Evolutionary conservation across 2,888 invertebrate species (phyloP).

Genomic region (Drosophila atripex): DNA sequence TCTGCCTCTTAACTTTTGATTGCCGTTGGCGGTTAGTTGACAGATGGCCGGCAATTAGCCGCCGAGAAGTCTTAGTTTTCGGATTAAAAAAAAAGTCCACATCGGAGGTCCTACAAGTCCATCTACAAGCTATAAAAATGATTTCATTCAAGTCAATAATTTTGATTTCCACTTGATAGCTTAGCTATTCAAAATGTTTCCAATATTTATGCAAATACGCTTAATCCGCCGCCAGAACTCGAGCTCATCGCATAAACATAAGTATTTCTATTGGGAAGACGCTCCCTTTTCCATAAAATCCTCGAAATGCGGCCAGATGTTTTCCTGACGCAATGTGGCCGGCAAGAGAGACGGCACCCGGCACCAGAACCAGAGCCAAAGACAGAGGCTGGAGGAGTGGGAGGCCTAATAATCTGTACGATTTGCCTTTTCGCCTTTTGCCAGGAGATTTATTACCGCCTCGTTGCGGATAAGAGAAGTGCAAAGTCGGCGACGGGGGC

Average conservation of each 20-base stretch:
- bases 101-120: neutral
- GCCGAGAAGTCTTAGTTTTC: constrained; percentile 6
- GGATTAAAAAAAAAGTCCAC: neutral
- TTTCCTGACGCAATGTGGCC: constrained; percentile 63
- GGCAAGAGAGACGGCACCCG: neutral
- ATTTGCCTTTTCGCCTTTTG: constrained; percentile 61
- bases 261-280: constrained; percentile 31
- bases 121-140: neutral
- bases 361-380: neutral
- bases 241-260: constrained; percentile 45
- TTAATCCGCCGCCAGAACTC: constrained; percentile 35
- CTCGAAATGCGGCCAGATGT: constrained; percentile 60
- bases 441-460: constrained; percentile 76
- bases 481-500: constrained; percentile 48
- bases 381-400: constrained; percentile 1
- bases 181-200: constrained; percentile 24
- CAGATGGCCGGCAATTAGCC: constrained; percentile 72
- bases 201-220: constrained; percentile 41
- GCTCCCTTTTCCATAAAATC: constrained; percentile 28
- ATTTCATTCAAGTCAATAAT: neutral
- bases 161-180: constrained; percentile 22
- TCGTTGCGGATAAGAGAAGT: constrained; percentile 78
- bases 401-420: constrained; percentile 73
- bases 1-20: constrained; percentile 76
- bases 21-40: constrained; percentile 63